A percentile compares a stretch with the other conserved stretches of the same genome.
Evolutionary conservation across 2,797 vertebrate genomes (phyloP).

Genomic region (Molossus molossus): DNA sequence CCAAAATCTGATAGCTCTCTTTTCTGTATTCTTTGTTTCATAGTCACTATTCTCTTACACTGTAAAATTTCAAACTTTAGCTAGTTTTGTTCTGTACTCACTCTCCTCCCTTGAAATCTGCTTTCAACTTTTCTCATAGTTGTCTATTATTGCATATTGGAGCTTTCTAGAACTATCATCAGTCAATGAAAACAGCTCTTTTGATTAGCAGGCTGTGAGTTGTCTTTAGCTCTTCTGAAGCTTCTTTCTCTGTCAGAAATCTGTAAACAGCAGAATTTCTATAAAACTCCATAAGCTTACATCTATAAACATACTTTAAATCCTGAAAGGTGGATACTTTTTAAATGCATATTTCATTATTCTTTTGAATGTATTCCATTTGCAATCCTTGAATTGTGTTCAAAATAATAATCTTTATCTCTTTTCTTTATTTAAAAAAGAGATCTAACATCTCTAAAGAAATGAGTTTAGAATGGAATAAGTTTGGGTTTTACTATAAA

Average conservation of each 20-base stretch:
- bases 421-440: conserved; percentile 17
- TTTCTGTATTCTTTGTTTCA: conserved; percentile 18
- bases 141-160: neutral
- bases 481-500: conserved; percentile 22
- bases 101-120: neutral
- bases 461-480: neutral
- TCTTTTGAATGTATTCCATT: conserved; percentile 49
- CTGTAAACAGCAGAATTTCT: neutral
- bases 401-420: conserved; percentile 25
- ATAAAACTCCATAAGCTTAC: neutral
- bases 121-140: neutral
- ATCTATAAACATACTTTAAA: conserved; percentile 28
- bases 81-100: neutral
- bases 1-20: neutral
- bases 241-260: neutral
- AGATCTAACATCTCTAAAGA: conserved; percentile 53
- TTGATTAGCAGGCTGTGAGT: neutral
- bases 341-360: neutral
- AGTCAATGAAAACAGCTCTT: neutral
- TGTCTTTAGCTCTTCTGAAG: neutral
- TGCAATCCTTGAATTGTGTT: neutral
- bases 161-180: neutral
- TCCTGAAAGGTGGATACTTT: conserved; percentile 31
- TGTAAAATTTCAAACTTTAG: neutral
- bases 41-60: neutral